A percentile compares a stretch with the other conserved stretches of the same genome.
These are phyloP conservation scores for Siphlonurus alternatus DNA, from an alignment of 2,888 invertebrate species.

Conservation along the genomic window DNA sequence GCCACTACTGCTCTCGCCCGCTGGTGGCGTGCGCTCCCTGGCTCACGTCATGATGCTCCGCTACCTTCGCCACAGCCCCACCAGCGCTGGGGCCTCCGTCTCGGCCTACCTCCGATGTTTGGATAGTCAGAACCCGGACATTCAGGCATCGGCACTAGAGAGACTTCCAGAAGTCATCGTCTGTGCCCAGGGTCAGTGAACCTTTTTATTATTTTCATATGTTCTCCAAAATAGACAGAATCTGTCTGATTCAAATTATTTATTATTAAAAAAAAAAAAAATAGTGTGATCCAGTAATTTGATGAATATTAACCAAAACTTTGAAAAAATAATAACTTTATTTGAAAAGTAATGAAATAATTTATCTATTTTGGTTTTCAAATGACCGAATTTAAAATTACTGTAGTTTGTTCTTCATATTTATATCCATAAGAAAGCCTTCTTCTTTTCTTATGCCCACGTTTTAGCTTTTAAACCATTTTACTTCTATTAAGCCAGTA, in stretches of 20 bases:
- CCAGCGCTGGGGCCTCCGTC: slow-evolving; percentile 14
- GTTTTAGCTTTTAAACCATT: too few relatives aligned
- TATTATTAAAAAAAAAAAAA: too few relatives aligned
- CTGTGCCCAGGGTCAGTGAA: slow-evolving; percentile 45
- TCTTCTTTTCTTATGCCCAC: too few relatives aligned
- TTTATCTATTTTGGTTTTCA: slow-evolving; percentile 3
- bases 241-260: too few relatives aligned
- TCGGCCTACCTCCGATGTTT: slow-evolving; percentile 60
- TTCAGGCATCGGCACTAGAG: slow-evolving; percentile 61
- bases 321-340: too few relatives aligned
- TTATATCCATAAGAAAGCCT: too few relatives aligned
- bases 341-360: slow-evolving; percentile 7
- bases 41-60: slow-evolving; percentile 56
- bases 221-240: too few relatives aligned
- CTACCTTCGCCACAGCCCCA: slow-evolving; percentile 49
- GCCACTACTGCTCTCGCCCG: slow-evolving; percentile 25
- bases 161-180: slow-evolving; percentile 67
- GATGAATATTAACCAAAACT: too few relatives aligned
- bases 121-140: slow-evolving; percentile 51
- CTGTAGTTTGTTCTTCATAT: too few relatives aligned
- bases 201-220: background rate
- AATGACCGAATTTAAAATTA: too few relatives aligned
- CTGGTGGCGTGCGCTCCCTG: slow-evolving; percentile 43
- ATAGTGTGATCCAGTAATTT: too few relatives aligned
- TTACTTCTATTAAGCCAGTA: too few relatives aligned